These are phyloP conservation scores for Acrocephalus scirpaceus DNA, from an alignment of 2,797 vertebrate species.

Conservation along the genomic window DNA sequence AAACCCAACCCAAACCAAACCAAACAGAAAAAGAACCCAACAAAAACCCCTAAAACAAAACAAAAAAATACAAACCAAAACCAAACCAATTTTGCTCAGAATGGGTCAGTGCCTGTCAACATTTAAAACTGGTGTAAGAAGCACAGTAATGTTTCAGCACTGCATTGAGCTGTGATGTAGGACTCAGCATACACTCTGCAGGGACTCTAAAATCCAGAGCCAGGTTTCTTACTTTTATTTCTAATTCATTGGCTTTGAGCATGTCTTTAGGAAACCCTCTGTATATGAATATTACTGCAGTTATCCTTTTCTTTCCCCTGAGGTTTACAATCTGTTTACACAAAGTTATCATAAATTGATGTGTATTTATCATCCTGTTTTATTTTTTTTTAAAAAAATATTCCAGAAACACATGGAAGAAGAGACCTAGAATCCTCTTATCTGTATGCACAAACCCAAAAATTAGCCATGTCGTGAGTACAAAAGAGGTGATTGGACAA, in stretches of 20 bases:
- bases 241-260: not conserved
- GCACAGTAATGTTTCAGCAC: not conserved
- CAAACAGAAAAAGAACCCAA: no score
- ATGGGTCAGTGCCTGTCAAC: not conserved
- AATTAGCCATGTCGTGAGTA: not conserved
- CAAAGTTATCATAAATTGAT: not conserved
- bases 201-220: not conserved
- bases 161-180: not conserved
- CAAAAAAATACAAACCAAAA: not conserved
- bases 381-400: not conserved
- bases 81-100: not conserved
- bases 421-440: not conserved
- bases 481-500: not conserved
- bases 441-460: not conserved
- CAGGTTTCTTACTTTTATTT: not conserved
- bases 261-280: not conserved
- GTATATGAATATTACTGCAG: not conserved
- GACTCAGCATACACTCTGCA: not conserved
- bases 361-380: not conserved
- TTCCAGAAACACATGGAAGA: not conserved
- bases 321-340: not conserved
- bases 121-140: not conserved
- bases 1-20: not conserved
- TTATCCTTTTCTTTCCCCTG: not conserved
- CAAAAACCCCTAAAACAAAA: not conserved